phyloP scores from a whole-genome alignment of 1,140 invertebrate species.

The Anastrepha obliqua region DNA sequence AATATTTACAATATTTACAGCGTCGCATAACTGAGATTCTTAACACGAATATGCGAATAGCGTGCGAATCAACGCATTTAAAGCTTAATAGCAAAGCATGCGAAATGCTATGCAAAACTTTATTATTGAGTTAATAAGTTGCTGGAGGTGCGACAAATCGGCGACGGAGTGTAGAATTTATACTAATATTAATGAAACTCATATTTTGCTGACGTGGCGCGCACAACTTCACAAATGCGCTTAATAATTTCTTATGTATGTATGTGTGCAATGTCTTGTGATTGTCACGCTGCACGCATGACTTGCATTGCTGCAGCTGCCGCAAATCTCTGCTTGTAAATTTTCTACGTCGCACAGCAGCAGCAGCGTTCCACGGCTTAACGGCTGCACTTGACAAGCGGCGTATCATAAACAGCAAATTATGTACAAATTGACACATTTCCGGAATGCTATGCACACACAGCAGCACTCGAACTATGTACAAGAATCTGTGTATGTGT shows the following conservation, averaged over 20 bases:
- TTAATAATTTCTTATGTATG: not conserved
- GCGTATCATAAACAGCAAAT: conserved; percentile 33
- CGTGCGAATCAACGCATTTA: not conserved
- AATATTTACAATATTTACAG: not conserved
- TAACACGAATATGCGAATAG: not conserved
- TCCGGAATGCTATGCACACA: conserved; percentile 5
- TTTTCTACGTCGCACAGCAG: not conserved
- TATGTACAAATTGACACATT: conserved; percentile 47
- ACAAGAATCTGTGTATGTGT: not conserved
- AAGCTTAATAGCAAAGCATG: not conserved
- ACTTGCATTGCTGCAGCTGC: conserved; percentile 12
- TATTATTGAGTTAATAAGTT: conserved; percentile 9
- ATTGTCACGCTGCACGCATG: conserved; percentile 18
- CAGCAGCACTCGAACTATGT: not conserved
- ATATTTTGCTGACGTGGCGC: not conserved
- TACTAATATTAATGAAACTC: not conserved
- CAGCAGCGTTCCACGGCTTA: not conserved
- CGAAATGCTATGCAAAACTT: conserved; percentile 14
- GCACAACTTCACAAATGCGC: not conserved
- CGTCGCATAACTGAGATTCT: not conserved
- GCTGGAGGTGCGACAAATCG: not conserved
- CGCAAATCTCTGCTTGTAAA: not conserved
- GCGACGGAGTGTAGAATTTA: not conserved
- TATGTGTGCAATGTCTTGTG: not conserved
- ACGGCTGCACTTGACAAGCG: conserved; percentile 29